These are phyloP conservation scores for Enoplolaimus lenunculus DNA, from an alignment of 2,888 invertebrate genomes.

Conservation along the genomic window DNA sequence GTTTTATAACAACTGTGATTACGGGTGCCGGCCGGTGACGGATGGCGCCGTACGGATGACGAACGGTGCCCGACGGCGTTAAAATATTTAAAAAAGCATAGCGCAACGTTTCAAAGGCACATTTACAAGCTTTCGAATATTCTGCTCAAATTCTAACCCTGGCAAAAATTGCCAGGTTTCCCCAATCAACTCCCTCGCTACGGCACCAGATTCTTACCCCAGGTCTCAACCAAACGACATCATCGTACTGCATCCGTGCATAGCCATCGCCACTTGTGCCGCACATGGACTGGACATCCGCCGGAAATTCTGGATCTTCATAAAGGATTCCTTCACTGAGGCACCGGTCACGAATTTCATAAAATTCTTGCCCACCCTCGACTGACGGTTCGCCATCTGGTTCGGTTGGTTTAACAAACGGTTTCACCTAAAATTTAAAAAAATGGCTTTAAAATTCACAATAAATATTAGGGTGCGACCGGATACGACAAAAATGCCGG, in stretches of 20 bases:
- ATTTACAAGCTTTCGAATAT: too few relatives aligned
- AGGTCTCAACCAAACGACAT: conserved; percentile 78
- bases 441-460: not conserved
- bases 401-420: conserved; percentile 26
- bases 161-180: too few relatives aligned
- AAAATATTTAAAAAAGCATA: too few relatives aligned
- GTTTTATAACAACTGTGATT: too few relatives aligned
- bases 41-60: too few relatives aligned
- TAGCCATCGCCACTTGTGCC: conserved; percentile 45
- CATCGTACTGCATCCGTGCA: conserved; percentile 59
- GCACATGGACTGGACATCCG: conserved; percentile 62
- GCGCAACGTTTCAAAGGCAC: too few relatives aligned
- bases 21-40: too few relatives aligned
- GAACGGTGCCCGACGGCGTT: too few relatives aligned
- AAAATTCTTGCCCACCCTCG: conserved; percentile 50
- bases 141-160: too few relatives aligned
- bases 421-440: conserved; percentile 28
- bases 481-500: too few relatives aligned
- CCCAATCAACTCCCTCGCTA: too few relatives aligned
- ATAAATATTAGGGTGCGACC: not conserved
- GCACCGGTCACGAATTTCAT: conserved; percentile 55
- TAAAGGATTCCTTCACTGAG: conserved; percentile 56
- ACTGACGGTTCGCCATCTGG: conserved; percentile 30
- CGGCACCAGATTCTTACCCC: too few relatives aligned
- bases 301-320: conserved; percentile 78